Percentiles rank a stretch among this genome's conserved stretches.
Evolutionary conservation across 1,140 invertebrate species (phyloP).

Genomic region (Brachionus asplanchnoidis): DNA sequence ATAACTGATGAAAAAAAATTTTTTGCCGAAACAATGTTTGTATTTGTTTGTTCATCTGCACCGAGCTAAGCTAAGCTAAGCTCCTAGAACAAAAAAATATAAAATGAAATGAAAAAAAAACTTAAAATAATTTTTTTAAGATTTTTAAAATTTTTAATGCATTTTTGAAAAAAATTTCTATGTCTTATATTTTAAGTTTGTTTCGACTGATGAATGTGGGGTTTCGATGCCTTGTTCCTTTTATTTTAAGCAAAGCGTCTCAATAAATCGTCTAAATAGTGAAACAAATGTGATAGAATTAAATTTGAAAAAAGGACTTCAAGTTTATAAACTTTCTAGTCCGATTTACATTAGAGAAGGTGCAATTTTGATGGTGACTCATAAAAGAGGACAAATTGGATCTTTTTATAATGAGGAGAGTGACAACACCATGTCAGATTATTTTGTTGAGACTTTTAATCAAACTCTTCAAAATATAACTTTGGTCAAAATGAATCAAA

Average conservation of each 20-base stretch:
- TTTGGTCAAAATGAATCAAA: background rate
- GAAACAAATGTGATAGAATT: background rate
- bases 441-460: background rate
- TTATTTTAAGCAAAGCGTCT: background rate
- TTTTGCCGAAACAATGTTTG: too few species aligned
- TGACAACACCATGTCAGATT: background rate
- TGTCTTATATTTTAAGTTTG: background rate
- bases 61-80: too few species aligned
- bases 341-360: background rate
- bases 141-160: too few species aligned
- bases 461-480: background rate
- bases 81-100: too few species aligned
- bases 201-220: background rate
- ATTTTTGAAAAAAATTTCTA: background rate
- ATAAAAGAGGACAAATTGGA: background rate
- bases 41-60: too few species aligned
- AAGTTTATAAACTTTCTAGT: background rate
- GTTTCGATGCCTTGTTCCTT: background rate
- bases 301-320: background rate
- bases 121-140: too few species aligned
- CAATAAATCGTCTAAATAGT: background rate
- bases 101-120: too few species aligned
- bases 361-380: background rate
- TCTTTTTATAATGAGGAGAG: background rate
- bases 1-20: too few species aligned